Conservation (phyloP, 2,888 invertebrate genomes). For the Tenthredo livida region DNA sequence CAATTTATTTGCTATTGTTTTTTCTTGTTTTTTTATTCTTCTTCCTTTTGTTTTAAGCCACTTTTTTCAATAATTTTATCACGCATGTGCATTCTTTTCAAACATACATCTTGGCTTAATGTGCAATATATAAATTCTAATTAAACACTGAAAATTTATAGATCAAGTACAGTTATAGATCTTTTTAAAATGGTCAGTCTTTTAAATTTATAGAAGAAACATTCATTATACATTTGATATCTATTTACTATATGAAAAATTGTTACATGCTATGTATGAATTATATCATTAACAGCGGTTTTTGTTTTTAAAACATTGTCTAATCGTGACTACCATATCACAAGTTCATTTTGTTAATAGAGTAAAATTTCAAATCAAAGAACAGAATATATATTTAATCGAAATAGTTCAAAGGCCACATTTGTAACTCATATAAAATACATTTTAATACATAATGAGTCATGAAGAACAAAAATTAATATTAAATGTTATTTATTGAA, state of each 20-base stretch:
- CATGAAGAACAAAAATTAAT: constrained; percentile 28
- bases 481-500: constrained; percentile 45
- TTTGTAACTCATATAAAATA: constrained; percentile 24
- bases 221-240: constrained; percentile 62
- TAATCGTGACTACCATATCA: background rate
- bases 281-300: constrained; percentile 10
- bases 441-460: constrained; percentile 12
- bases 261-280: constrained; percentile 64
- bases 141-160: constrained; percentile 18
- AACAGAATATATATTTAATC: background rate
- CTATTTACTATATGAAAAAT: constrained; percentile 60
- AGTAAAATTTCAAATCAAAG: background rate
- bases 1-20: constrained; percentile 33
- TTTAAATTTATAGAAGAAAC: constrained; percentile 55
- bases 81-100: background rate
- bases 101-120: constrained; percentile 29
- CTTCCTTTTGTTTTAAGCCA: background rate
- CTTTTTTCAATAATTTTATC: background rate
- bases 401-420: constrained; percentile 24
- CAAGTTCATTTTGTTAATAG: background rate
- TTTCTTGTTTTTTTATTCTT: constrained; percentile 4
- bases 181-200: background rate
- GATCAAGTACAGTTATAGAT: background rate
- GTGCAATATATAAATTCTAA: constrained; percentile 36
- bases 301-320: background rate